These are phyloP conservation scores for Tetragnatha versicolor DNA, from an alignment of 1,140 invertebrate genomes.

Conservation along the genomic window DNA sequence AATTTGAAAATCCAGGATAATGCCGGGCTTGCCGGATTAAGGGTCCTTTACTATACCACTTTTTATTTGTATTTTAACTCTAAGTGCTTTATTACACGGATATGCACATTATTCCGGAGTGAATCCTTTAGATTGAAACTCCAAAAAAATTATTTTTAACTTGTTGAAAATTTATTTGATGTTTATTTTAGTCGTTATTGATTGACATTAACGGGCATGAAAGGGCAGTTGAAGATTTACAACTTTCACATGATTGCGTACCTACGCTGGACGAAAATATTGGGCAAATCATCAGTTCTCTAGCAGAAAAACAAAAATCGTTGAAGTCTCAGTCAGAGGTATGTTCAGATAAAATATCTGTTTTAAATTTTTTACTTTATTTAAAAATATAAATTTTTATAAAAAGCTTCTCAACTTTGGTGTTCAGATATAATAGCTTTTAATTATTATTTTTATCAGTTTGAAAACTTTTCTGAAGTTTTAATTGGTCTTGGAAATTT, in stretches of 20 bases:
- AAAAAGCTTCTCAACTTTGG: neutral
- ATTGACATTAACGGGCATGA: slow-evolving; percentile 88
- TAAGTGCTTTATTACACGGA: too few species aligned
- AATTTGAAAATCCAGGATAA: too few species aligned
- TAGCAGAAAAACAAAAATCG: slow-evolving; percentile 57
- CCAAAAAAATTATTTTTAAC: too few species aligned
- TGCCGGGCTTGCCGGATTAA: too few species aligned
- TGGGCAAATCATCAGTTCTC: slow-evolving; percentile 61
- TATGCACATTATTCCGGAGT: too few species aligned
- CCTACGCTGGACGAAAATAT: slow-evolving; percentile 75
- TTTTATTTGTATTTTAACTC: too few species aligned
- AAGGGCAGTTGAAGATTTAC: slow-evolving; percentile 82
- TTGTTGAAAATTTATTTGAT: slow-evolving; percentile 19
- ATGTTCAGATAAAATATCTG: neutral
- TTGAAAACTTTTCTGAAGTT: too few species aligned
- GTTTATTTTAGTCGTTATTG: slow-evolving; percentile 69
- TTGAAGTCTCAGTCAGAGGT: slow-evolving; percentile 75
- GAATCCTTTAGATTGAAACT: too few species aligned
- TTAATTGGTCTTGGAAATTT: neutral
- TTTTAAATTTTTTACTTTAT: slow-evolving; percentile 13
- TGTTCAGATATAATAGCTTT: neutral
- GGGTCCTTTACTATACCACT: too few species aligned
- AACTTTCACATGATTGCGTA: slow-evolving; percentile 77
- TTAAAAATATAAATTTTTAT: slow-evolving; percentile 55
- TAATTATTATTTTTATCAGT: neutral